Conservation (phyloP, 2,113 vertebrate genomes). For the Sceloporus undulatus region DNA sequence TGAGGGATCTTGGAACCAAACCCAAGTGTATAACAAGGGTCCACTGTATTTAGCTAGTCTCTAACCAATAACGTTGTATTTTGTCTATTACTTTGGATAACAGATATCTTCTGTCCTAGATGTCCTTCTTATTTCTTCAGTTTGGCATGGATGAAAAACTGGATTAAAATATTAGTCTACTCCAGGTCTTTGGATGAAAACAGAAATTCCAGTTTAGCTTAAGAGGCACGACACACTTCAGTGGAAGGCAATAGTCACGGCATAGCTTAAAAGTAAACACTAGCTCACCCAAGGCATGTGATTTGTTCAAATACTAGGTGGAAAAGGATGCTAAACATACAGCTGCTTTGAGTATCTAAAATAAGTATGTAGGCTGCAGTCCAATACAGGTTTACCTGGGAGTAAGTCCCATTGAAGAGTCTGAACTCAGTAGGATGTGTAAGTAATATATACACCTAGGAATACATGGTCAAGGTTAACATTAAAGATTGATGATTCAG, state of each 20-base stretch:
- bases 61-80: no score
- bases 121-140: not conserved
- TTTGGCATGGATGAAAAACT: not conserved
- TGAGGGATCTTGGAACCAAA: no score
- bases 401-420: not conserved
- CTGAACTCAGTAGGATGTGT: not conserved
- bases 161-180: not conserved
- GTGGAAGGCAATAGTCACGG: not conserved
- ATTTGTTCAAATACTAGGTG: slow-evolving; percentile 25
- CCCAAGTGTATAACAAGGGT: no score
- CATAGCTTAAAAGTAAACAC: slow-evolving; percentile 9
- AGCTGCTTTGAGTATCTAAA: slow-evolving; percentile 14
- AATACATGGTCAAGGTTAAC: not conserved
- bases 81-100: no score
- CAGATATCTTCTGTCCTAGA: no score
- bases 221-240: not conserved
- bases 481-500: not conserved
- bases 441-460: not conserved
- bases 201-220: no score
- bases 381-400: not conserved
- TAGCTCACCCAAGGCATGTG: not conserved
- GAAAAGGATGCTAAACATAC: slow-evolving; percentile 4
- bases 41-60: not conserved
- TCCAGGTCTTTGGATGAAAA: not conserved
- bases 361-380: not conserved